These are phyloP conservation scores for Platypus cylindrus DNA, from an alignment of 2,888 invertebrate species.

Conservation along the genomic window DNA sequence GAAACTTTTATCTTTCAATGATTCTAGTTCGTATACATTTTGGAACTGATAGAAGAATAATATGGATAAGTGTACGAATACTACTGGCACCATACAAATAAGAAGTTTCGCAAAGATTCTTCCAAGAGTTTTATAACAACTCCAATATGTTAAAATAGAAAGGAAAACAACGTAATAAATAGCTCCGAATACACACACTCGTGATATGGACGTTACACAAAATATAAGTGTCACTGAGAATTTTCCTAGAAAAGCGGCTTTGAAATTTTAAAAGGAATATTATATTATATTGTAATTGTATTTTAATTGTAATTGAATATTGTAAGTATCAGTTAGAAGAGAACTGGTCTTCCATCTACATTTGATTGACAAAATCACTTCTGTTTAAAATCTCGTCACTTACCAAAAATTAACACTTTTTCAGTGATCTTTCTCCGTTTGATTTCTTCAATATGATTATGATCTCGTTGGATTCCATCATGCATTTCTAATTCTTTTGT, in stretches of 20 bases:
- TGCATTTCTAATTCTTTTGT: too few species aligned
- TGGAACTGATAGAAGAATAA: conserved; percentile 11
- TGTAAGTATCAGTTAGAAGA: too few species aligned
- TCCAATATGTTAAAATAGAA: conserved; percentile 11
- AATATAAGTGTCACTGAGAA: conserved; percentile 6
- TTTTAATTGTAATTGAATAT: too few species aligned
- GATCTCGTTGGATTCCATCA: too few species aligned
- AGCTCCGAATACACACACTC: conserved; percentile 7
- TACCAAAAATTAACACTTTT: conserved; percentile 7
- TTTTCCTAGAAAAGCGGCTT: conserved; percentile 11
- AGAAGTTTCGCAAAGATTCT: conserved; percentile 7
- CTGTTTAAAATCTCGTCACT: too few species aligned
- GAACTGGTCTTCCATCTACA: too few species aligned
- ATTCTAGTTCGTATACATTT: conserved; percentile 9
- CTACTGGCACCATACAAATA: conserved; percentile 5
- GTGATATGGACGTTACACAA: conserved; percentile 6
- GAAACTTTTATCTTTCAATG: too few species aligned
- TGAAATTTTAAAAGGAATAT: too few species aligned
- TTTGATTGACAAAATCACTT: too few species aligned
- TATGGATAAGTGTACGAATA: conserved; percentile 7
- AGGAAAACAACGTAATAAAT: conserved; percentile 12
- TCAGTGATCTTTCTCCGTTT: conserved; percentile 3
- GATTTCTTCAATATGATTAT: too few species aligned
- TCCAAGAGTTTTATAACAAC: conserved; percentile 7
- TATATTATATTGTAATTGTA: too few species aligned